Percentiles rank a stretch among this genome's conserved stretches.
Conservation (phyloP, 2,888 invertebrate genomes). For the Dynastes tityus region DNA sequence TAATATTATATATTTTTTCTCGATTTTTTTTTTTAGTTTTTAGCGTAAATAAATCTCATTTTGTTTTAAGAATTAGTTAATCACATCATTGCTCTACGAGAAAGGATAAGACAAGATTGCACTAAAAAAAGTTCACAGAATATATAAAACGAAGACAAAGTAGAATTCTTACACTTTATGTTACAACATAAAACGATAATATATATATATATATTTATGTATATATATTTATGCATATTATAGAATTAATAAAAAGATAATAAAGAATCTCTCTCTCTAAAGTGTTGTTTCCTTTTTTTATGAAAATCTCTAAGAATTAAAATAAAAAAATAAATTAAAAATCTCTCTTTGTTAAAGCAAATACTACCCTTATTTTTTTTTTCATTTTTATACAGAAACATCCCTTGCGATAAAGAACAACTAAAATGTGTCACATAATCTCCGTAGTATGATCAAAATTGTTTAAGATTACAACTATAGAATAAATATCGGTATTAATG, state of each 20-base stretch:
- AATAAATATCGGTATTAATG: no score
- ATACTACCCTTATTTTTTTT: conserved; percentile 2
- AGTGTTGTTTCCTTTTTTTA: not conserved
- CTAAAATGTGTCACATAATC: conserved; percentile 33
- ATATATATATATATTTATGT: conserved; percentile 41
- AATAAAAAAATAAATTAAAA: conserved; percentile 36
- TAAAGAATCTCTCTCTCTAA: conserved; percentile 17
- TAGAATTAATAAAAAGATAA: conserved; percentile 39
- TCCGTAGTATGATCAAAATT: not conserved
- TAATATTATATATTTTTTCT: conserved; percentile 22
- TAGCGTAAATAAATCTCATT: conserved; percentile 48
- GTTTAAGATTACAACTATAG: no score
- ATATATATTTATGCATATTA: conserved; percentile 7
- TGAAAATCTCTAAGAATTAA: conserved; percentile 11
- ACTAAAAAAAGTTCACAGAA: conserved; percentile 44
- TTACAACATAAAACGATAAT: conserved; percentile 46
- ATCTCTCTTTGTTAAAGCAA: conserved; percentile 7
- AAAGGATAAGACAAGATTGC: conserved; percentile 35
- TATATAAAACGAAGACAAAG: conserved; percentile 32
- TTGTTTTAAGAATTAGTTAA: conserved; percentile 35
- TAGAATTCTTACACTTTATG: conserved; percentile 43
- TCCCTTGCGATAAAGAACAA: conserved; percentile 33
- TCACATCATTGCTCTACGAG: conserved; percentile 47
- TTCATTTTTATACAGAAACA: conserved; percentile 14
- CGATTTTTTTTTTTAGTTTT: conserved; percentile 8